Evolutionary conservation across 2,888 invertebrate genomes (phyloP), one percentile per base, ranked within the genome.

Genomic region (Eristalis arbustorum): DNA sequence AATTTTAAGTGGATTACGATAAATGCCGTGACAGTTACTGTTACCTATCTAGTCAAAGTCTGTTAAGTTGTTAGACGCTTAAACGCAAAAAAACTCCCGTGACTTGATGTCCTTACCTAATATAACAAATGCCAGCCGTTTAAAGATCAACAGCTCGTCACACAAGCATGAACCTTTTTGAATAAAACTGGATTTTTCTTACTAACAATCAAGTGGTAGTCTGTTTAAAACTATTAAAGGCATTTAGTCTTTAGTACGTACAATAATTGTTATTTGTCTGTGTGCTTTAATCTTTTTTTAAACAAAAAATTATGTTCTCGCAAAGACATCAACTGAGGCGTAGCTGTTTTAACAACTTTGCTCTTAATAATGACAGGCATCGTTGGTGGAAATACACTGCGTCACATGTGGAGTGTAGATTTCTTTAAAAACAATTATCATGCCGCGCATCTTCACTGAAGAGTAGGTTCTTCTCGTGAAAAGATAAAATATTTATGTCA

Each of bases 321-420:
- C 75, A 68, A 75, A 75, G 67, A 68, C 75, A 75, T 67, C 42
- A 75, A 23, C 67, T 61, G 61, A 75, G 67, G 75, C 67, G 67
- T 61, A 49, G 57, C 67, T 42, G 34, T 61, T 23, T 42, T 75
- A 59, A 28, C 28, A 59, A 66, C 25, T 37, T 74, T 64, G 25
- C 18, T 64, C n/a, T 13, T 40, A 6, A 34, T 13, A 14, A 57
- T n/a, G 34, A 34, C 22, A 3, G 4, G 4, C 14, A 14, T 14
- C 6, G 42, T 14, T 0, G 5, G 5, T 14, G 14, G 4, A 6
- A n/a, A 42, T 42, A n/a, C n/a, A 14, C 1, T n/a, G 2, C 2
- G n/a, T 1, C 13, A 49, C 49, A 18, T 49, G 4, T 49, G 2
- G 18, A 1, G 14, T 42, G n/a, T 2, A 5, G 14, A 5, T 8